phyloP scores from a whole-genome alignment of 2,797 vertebrate species.

The Sebastes ruberrimus region DNA sequence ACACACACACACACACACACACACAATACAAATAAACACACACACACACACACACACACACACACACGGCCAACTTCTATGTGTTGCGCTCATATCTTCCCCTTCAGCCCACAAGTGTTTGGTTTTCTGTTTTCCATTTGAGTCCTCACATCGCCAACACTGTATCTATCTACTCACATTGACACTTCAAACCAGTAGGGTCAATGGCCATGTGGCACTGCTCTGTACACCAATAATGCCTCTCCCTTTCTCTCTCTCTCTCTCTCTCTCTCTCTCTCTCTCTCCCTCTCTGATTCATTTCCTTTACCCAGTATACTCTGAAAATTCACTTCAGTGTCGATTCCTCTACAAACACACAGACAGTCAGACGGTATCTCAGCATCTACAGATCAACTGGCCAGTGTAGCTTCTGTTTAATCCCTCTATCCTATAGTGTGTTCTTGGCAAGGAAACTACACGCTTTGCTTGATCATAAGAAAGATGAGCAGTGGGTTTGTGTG shows the following conservation, averaged over 20 bases:
- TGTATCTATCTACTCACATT: slow-evolving; percentile 42
- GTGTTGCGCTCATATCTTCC: slow-evolving; percentile 13
- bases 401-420: slow-evolving; percentile 2
- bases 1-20: background rate
- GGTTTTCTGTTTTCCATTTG: slow-evolving; percentile 49
- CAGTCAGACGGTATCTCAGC: background rate
- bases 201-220: slow-evolving; percentile 49
- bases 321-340: slow-evolving; percentile 28
- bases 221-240: slow-evolving; percentile 42
- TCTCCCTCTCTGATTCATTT: slow-evolving; percentile 33
- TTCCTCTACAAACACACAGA: slow-evolving; percentile 8
- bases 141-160: slow-evolving; percentile 40
- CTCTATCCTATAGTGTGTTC: background rate
- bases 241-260: background rate
- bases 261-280: background rate
- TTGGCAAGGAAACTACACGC: background rate
- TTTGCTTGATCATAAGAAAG: slow-evolving; percentile 5
- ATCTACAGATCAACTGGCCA: slow-evolving; percentile 23
- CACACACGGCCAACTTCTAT: background rate
- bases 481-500: slow-evolving; percentile 10
- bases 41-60: background rate
- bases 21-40: background rate
- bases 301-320: slow-evolving; percentile 1
- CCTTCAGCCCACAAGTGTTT: slow-evolving; percentile 36
- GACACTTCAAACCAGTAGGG: slow-evolving; percentile 54